Percentiles rank a stretch among this genome's conserved stretches.
Conservation (phyloP, 2,797 vertebrate species). For the Acipenser oxyrinchus region DNA sequence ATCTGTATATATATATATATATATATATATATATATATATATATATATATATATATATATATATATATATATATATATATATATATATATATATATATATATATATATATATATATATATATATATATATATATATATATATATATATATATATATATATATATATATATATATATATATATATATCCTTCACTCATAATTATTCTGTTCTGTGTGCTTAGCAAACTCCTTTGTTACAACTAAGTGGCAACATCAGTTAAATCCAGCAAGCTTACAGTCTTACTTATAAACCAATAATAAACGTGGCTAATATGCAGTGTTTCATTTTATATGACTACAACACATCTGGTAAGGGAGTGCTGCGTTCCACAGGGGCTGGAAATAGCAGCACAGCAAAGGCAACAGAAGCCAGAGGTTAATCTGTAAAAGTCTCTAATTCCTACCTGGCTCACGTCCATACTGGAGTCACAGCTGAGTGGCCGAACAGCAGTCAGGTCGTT, state of each 20-base stretch:
- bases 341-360: conserved; percentile 1
- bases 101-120: no score
- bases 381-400: background rate
- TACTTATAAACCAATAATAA: conserved; percentile 32
- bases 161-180: no score
- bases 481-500: conserved; percentile 76
- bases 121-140: no score
- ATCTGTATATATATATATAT: no score
- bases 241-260: conserved; percentile 23
- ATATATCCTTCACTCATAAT: no score
- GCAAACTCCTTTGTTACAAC: background rate
- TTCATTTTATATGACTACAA: background rate
- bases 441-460: conserved; percentile 75
- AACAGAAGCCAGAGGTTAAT: conserved; percentile 3
- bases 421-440: conserved; percentile 11
- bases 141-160: no score
- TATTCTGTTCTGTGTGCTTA: no score
- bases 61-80: no score
- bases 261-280: background rate
- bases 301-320: conserved; percentile 22
- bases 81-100: no score
- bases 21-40: no score
- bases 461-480: conserved; percentile 75
- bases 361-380: background rate
- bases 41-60: no score